Evolutionary conservation across 2,888 invertebrate species (phyloP).

Genomic region (Sepiola atlantica): DNA sequence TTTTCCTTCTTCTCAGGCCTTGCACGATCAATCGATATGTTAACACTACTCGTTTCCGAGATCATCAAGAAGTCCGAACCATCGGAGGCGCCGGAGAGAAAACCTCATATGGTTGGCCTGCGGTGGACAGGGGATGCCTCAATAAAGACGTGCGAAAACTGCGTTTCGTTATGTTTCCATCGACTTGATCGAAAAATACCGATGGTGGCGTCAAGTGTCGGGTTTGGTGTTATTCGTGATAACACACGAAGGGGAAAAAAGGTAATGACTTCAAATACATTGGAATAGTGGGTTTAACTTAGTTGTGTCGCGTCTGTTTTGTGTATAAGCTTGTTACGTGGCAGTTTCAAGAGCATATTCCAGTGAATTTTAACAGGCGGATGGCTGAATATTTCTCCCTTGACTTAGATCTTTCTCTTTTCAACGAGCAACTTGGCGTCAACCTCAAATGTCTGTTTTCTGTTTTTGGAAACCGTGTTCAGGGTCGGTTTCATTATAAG

Average conservation of each 20-base stretch:
- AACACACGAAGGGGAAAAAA: background rate
- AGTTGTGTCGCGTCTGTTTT: background rate
- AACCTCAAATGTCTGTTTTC: background rate
- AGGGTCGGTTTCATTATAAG: background rate
- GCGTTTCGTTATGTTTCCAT: background rate
- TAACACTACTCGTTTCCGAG: background rate
- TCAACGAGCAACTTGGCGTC: background rate
- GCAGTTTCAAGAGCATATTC: background rate
- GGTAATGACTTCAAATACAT: background rate
- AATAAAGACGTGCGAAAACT: background rate
- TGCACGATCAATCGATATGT: background rate
- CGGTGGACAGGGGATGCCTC: background rate
- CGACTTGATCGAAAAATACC: background rate
- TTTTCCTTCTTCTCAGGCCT: background rate
- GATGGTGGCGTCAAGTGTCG: background rate
- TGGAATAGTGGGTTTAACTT: background rate
- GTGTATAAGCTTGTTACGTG: background rate
- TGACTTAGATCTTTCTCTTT: too few relatives aligned
- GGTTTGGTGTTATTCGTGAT: background rate
- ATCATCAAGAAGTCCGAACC: background rate
- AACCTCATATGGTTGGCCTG: background rate
- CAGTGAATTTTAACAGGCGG: background rate
- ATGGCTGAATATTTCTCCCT: background rate
- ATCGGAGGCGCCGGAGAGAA: background rate
- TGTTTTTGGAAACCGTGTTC: too few relatives aligned